Conservation (phyloP, 2,888 invertebrate species). For the Girardia tigrina region DNA sequence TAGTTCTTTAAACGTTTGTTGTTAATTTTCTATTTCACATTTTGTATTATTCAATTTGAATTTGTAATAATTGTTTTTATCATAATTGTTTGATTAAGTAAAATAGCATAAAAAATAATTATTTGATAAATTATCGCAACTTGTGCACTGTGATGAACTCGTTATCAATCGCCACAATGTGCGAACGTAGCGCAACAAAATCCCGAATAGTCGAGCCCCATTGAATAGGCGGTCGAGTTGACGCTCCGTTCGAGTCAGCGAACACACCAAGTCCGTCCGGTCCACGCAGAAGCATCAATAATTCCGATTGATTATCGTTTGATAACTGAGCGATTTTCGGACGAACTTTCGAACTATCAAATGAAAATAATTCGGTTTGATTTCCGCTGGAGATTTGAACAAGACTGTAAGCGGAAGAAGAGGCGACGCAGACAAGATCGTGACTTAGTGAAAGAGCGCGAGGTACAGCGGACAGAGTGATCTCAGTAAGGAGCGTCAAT, state of each 20-base stretch:
- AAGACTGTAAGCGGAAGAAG: background rate
- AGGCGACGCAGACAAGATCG: background rate
- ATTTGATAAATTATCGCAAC: background rate
- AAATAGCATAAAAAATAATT: too few relatives aligned
- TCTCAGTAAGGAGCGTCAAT: background rate
- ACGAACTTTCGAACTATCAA: background rate
- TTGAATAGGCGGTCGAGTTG: background rate
- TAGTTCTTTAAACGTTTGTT: too few relatives aligned
- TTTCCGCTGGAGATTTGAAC: background rate
- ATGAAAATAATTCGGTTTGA: background rate
- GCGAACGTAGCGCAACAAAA: background rate
- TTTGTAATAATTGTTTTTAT: too few relatives aligned
- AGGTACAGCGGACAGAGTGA: background rate
- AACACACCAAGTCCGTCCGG: conserved; percentile 4
- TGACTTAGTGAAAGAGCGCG: background rate
- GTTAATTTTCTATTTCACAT: too few relatives aligned
- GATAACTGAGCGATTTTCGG: background rate
- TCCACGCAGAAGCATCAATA: too few relatives aligned
- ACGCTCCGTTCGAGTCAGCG: background rate
- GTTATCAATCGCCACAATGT: background rate
- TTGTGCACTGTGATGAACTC: background rate
- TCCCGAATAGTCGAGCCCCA: conserved; percentile 1
- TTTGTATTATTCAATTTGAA: too few relatives aligned
- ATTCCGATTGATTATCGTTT: background rate
- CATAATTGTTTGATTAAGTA: background rate